These are phyloP conservation scores for Ophion obscuratus DNA, from an alignment of 2,888 invertebrate genomes.

Conservation along the genomic window DNA sequence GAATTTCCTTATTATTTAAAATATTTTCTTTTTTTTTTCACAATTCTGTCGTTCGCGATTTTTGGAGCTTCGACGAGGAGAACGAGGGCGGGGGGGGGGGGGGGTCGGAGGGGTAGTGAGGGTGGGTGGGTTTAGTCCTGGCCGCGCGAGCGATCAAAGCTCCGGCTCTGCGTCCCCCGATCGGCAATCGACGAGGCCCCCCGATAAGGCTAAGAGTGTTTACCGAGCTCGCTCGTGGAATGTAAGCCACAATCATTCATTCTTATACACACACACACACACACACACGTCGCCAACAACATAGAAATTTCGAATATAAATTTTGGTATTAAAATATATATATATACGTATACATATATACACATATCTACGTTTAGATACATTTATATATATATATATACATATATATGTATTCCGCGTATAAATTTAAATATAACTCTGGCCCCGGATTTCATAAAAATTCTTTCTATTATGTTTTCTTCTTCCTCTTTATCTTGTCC, in stretches of 20 bases:
- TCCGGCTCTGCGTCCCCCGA: conserved; percentile 35
- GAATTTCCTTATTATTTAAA: neutral
- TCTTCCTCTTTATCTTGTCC: conserved; percentile 49
- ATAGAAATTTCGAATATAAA: conserved; percentile 84
- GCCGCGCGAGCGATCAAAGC: conserved; percentile 51
- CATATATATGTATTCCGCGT: conserved; percentile 75
- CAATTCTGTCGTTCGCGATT: conserved; percentile 31
- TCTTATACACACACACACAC: neutral
- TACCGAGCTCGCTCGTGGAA: conserved; percentile 78
- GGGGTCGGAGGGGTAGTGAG: neutral
- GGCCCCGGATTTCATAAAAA: conserved; percentile 81
- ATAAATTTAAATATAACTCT: conserved; percentile 81
- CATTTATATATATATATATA: conserved; percentile 79
- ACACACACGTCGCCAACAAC: conserved; percentile 79
- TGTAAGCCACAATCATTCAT: conserved; percentile 80
- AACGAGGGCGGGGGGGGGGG: neutral
- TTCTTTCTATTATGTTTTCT: conserved; percentile 61
- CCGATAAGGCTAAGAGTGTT: conserved; percentile 3
- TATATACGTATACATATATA: conserved; percentile 79
- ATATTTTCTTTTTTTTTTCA: neutral
- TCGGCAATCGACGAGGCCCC: conserved; percentile 14
- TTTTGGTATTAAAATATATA: conserved; percentile 83
- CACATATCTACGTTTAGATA: conserved; percentile 75
- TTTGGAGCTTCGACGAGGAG: conserved; percentile 39
- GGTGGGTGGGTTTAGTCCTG: conserved; percentile 30